phyloP scores from a whole-genome alignment of 2,888 invertebrate species.

The Drosophila atripex region DNA sequence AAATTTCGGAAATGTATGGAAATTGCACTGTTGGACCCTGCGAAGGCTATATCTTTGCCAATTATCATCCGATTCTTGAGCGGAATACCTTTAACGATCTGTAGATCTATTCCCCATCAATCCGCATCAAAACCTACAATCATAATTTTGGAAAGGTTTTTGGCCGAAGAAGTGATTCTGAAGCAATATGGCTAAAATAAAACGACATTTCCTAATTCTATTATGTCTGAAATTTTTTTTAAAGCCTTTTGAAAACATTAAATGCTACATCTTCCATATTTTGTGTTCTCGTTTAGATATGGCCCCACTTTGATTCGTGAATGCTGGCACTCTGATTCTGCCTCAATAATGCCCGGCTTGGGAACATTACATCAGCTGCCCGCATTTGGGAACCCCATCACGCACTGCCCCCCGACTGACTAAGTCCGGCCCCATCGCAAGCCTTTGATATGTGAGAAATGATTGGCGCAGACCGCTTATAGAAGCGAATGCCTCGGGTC shows the following conservation, averaged over 20 bases:
- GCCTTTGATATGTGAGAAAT: conserved; percentile 40
- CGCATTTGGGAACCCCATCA: conserved; percentile 37
- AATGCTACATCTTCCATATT: neutral
- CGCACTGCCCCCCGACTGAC: conserved; percentile 7
- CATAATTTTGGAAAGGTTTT: too few relatives aligned
- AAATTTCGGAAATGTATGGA: too few relatives aligned
- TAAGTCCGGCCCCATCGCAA: conserved; percentile 18
- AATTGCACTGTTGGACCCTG: too few relatives aligned
- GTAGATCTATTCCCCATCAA: too few relatives aligned
- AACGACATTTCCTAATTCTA: too few relatives aligned
- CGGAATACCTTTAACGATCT: too few relatives aligned
- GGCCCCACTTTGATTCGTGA: neutral
- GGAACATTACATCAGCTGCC: conserved; percentile 25
- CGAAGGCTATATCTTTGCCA: too few relatives aligned
- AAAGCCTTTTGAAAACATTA: neutral
- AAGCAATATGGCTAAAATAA: too few relatives aligned
- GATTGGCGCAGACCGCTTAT: conserved; percentile 43
- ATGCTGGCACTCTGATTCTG: conserved; percentile 12
- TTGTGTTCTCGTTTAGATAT: conserved; percentile 14
- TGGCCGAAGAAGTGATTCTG: too few relatives aligned
- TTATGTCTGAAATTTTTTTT: neutral
- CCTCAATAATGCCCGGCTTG: conserved; percentile 2
- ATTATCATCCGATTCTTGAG: too few relatives aligned
- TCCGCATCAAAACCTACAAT: too few relatives aligned
- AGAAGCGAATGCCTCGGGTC: conserved; percentile 38